These are phyloP conservation scores for Andrena minutula DNA, from an alignment of 2,888 invertebrate genomes.

Conservation along the genomic window DNA sequence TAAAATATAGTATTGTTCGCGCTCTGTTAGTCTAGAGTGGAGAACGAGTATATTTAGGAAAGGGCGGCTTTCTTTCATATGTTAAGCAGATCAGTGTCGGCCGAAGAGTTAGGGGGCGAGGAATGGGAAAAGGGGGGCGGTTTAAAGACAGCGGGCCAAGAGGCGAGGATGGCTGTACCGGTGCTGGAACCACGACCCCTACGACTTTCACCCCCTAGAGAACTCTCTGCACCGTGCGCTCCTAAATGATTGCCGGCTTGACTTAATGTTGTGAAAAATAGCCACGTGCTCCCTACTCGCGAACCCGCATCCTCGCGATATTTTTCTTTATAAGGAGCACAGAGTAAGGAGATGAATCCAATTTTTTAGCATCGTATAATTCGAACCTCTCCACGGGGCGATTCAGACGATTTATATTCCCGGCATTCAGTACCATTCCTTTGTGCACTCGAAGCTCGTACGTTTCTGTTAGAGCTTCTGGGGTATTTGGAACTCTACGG, in stretches of 20 bases:
- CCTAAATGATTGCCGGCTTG: slow-evolving; percentile 63
- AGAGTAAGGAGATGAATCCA: slow-evolving; percentile 27
- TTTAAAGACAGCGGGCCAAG: slow-evolving; percentile 12
- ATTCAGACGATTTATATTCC: slow-evolving; percentile 37
- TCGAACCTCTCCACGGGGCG: slow-evolving; percentile 14
- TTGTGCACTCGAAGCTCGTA: background rate
- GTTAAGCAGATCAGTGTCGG: slow-evolving; percentile 83
- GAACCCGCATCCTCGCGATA: slow-evolving; percentile 35
- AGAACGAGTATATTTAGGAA: slow-evolving; percentile 81
- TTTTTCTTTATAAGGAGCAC: slow-evolving; percentile 54
- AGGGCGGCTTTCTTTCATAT: slow-evolving; percentile 82
- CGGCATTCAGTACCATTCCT: background rate
- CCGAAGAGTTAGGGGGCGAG: slow-evolving; percentile 54
- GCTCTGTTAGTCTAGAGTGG: slow-evolving; percentile 81
- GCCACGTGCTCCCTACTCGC: slow-evolving; percentile 13
- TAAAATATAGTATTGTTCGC: slow-evolving; percentile 83
- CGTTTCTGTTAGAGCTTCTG: too few species aligned
- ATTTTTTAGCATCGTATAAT: slow-evolving; percentile 52
- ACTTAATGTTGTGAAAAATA: slow-evolving; percentile 66
- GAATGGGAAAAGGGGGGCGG: background rate
- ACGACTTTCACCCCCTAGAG: slow-evolving; percentile 37
- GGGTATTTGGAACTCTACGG: too few species aligned
- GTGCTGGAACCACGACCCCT: slow-evolving; percentile 34
- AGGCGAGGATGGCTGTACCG: slow-evolving; percentile 14
- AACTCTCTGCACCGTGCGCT: slow-evolving; percentile 34